phyloP scores from a whole-genome alignment of 1,140 invertebrate genomes.

The Lepidurus packardi region DNA sequence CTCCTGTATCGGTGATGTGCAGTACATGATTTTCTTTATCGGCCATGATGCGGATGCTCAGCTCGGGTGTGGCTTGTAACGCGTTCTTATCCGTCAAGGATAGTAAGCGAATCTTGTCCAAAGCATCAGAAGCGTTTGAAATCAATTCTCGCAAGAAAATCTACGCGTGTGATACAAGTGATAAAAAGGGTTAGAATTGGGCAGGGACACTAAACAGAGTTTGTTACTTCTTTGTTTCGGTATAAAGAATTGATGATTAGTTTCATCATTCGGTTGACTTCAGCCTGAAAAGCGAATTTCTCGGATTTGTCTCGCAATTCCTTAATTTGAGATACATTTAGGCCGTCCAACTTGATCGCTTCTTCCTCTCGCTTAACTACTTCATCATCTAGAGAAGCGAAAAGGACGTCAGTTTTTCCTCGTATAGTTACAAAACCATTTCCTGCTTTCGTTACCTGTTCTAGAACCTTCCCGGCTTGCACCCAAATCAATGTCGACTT shows the following conservation, averaged over 20 bases:
- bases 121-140: slow-evolving; percentile 91
- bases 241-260: slow-evolving; percentile 98
- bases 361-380: slow-evolving; percentile 84
- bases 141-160: slow-evolving; percentile 96
- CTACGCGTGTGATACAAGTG: slow-evolving; percentile 54
- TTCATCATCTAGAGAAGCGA: slow-evolving; percentile 60
- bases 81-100: slow-evolving; percentile 80
- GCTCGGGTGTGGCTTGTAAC: slow-evolving; percentile 70
- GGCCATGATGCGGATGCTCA: slow-evolving; percentile 89
- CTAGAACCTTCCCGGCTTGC: slow-evolving; percentile 71
- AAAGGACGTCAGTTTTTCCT: slow-evolving; percentile 32
- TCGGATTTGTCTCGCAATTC: slow-evolving; percentile 85
- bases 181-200: slow-evolving; percentile 23
- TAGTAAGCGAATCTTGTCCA: slow-evolving; percentile 90
- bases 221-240: slow-evolving; percentile 84
- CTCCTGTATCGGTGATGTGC: slow-evolving; percentile 93
- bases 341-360: slow-evolving; percentile 90
- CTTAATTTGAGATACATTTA: slow-evolving; percentile 89
- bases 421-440: background rate
- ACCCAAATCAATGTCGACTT: slow-evolving; percentile 67
- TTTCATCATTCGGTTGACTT: slow-evolving; percentile 99
- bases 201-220: slow-evolving; percentile 15
- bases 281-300: slow-evolving; percentile 90
- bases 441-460: slow-evolving; percentile 57
- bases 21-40: slow-evolving; percentile 92